phyloP scores from a whole-genome alignment of 2,797 vertebrate species.

The Melanotaenia trifasciata region DNA sequence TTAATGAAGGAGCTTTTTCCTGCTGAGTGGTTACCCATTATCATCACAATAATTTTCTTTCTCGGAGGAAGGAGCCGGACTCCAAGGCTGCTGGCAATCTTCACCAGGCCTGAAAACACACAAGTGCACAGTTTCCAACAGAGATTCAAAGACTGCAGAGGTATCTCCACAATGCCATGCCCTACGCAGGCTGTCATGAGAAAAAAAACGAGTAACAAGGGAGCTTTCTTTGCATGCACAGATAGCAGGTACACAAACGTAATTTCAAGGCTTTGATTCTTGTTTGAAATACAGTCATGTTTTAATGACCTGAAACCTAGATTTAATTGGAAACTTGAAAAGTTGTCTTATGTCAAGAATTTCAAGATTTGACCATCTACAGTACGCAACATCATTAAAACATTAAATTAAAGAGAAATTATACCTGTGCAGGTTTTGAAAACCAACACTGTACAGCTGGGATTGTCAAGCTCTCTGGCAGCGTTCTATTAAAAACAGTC shows the following conservation, averaged over 20 bases:
- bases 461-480: not conserved
- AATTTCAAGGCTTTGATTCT: not conserved
- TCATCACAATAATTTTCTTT: slow-evolving; percentile 87
- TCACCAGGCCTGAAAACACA: slow-evolving; percentile 81
- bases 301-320: not conserved
- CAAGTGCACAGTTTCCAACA: slow-evolving; percentile 12
- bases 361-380: too few relatives aligned
- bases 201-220: not conserved
- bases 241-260: not conserved
- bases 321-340: not conserved
- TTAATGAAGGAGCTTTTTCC: slow-evolving; percentile 89
- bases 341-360: too few relatives aligned
- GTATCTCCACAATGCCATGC: not conserved
- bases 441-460: not conserved
- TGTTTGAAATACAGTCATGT: not conserved
- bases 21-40: slow-evolving; percentile 88
- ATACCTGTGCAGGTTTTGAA: not conserved
- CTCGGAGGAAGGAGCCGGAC: slow-evolving; percentile 82
- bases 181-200: not conserved
- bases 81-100: slow-evolving; percentile 81
- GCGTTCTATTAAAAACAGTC: not conserved
- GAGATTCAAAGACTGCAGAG: not conserved
- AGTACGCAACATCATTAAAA: too few relatives aligned
- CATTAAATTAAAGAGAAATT: too few relatives aligned
- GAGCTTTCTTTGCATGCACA: not conserved